A percentile compares a stretch with the other conserved stretches of the same genome.
phyloP scores from a whole-genome alignment of 2,888 invertebrate genomes.

The Quadroppia sp. region DNA sequence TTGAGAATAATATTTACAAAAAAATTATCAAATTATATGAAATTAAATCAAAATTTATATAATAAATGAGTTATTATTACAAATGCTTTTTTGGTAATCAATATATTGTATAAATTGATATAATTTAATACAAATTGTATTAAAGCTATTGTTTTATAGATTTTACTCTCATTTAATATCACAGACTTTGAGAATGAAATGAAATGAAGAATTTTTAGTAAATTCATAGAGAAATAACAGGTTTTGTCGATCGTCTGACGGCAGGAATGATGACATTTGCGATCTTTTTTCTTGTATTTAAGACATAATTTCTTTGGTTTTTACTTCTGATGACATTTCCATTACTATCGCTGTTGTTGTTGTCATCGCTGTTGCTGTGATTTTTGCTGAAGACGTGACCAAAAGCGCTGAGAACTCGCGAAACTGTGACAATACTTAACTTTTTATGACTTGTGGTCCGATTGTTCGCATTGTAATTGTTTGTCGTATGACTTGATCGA shows the following conservation, averaged over 20 bases:
- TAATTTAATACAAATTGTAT: background rate
- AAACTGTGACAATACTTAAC: constrained; percentile 44
- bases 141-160: background rate
- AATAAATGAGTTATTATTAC: too few species aligned
- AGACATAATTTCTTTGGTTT: constrained; percentile 10
- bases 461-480: background rate
- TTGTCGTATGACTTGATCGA: background rate
- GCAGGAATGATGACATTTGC: constrained; percentile 18
- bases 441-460: constrained; percentile 32
- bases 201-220: background rate
- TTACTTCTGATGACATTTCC: background rate
- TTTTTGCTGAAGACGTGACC: constrained; percentile 44
- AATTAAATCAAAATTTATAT: too few species aligned
- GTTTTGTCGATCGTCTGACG: constrained; percentile 10
- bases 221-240: constrained; percentile 19
- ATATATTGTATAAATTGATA: too few species aligned
- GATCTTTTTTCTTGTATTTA: constrained; percentile 20
- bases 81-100: too few species aligned
- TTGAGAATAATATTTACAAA: too few species aligned
- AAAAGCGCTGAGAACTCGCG: constrained; percentile 43
- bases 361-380: constrained; percentile 1
- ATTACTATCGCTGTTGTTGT: constrained; percentile 25
- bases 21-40: too few species aligned
- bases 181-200: background rate
- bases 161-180: constrained; percentile 15